These are phyloP conservation scores for Toxotes chatareus DNA, from an alignment of 2,113 vertebrate species.

Conservation along the genomic window DNA sequence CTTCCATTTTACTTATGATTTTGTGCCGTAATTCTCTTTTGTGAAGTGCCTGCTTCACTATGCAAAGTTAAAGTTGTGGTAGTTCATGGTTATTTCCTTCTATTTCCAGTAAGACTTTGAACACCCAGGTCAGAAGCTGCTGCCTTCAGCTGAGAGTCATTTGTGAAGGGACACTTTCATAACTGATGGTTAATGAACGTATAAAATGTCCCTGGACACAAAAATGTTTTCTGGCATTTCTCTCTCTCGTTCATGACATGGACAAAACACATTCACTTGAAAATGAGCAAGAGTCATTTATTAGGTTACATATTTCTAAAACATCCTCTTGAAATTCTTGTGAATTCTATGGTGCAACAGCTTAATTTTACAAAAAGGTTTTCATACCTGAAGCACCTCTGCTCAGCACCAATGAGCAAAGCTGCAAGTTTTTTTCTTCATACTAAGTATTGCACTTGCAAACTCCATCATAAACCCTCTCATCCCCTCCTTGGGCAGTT, in stretches of 20 bases:
- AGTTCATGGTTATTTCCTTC: too few relatives aligned
- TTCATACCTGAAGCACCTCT: neutral
- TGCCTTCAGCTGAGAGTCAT: neutral
- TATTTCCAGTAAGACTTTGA: too few relatives aligned
- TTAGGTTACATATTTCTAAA: neutral
- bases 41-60: too few relatives aligned
- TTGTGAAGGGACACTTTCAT: neutral
- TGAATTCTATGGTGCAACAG: neutral
- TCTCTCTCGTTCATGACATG: neutral
- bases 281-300: too few relatives aligned
- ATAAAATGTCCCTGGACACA: constrained; percentile 1
- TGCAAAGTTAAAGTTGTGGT: too few relatives aligned
- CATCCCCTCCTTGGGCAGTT: neutral
- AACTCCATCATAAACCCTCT: constrained; percentile 16
- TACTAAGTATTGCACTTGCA: neutral
- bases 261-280: neutral
- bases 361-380: neutral
- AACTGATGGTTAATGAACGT: neutral
- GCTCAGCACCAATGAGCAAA: neutral
- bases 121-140: too few relatives aligned
- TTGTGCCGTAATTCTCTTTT: too few relatives aligned
- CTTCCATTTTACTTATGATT: neutral
- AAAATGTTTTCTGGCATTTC: neutral
- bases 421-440: neutral
- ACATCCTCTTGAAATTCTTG: neutral